Percentiles rank a stretch among this genome's conserved stretches.
Evolutionary conservation across 2,888 invertebrate genomes (phyloP).

Genomic region (Drosophila hamatofila): DNA sequence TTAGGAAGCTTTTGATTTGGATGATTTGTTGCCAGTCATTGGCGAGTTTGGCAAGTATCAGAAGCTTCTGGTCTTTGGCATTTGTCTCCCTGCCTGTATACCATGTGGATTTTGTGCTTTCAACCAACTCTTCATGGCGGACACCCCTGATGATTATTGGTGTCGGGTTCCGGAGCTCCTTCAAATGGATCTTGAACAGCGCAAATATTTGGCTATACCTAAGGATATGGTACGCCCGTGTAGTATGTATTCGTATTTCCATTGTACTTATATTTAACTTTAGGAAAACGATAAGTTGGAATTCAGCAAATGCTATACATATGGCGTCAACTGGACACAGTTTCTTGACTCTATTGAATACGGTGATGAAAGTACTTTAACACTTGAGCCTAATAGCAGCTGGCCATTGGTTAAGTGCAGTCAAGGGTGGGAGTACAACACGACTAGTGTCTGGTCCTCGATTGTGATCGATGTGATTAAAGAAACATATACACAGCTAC

Average conservation of each 20-base stretch:
- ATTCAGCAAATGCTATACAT: conserved; percentile 90
- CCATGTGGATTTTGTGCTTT: conserved; percentile 97
- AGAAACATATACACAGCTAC: conserved; percentile 4
- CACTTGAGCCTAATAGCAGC: conserved; percentile 85
- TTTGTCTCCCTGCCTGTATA: conserved; percentile 95
- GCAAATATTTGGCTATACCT: conserved; percentile 89
- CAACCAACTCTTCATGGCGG: conserved; percentile 97
- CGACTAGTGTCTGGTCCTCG: conserved; percentile 89
- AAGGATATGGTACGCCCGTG: conserved; percentile 85
- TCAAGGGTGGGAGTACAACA: conserved; percentile 93
- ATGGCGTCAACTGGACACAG: conserved; percentile 90
- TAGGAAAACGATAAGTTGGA: conserved; percentile 84
- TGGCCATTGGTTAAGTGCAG: conserved; percentile 90
- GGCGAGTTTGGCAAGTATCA: conserved; percentile 97
- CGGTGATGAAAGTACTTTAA: conserved; percentile 66
- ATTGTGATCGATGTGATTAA: conserved; percentile 92
- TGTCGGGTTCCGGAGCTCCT: conserved; percentile 90
- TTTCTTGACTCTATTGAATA: conserved; percentile 82
- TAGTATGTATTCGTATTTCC: neutral
- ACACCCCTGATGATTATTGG: conserved; percentile 94
- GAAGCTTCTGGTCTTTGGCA: conserved; percentile 92
- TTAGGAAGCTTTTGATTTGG: conserved; percentile 89
- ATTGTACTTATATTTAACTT: neutral
- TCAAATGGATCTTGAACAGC: conserved; percentile 86
- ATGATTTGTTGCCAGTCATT: conserved; percentile 93